phyloP scores from a whole-genome alignment of 2,797 vertebrate genomes.

The Netta rufina region DNA sequence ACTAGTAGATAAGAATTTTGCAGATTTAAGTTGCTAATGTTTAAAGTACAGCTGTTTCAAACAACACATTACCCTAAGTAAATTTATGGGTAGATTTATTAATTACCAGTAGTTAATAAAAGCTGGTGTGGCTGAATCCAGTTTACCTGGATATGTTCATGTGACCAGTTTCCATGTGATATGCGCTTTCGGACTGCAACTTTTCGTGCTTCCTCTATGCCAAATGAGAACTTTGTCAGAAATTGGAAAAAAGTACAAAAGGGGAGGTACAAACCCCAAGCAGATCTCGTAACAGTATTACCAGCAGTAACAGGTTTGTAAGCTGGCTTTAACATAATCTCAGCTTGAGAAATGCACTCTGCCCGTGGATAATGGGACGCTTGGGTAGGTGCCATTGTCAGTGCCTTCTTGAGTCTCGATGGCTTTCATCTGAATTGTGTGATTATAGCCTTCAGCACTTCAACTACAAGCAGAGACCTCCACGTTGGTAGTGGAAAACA shows the following conservation, averaged over 20 bases:
- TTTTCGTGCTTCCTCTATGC: background rate
- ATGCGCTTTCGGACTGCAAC: background rate
- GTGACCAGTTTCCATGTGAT: background rate
- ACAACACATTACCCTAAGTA: background rate
- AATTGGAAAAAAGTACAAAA: background rate
- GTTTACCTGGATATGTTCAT: background rate
- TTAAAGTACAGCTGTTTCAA: background rate
- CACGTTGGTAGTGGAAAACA: background rate
- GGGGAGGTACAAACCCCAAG: background rate
- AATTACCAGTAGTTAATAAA: background rate
- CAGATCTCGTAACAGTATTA: background rate
- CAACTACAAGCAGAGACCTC: background rate
- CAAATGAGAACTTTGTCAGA: background rate
- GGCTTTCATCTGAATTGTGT: background rate
- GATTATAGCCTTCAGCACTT: background rate
- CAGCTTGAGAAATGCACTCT: background rate
- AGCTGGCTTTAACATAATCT: background rate
- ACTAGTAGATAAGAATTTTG: background rate
- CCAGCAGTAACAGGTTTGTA: background rate
- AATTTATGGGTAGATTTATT: background rate
- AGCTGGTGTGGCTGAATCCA: background rate
- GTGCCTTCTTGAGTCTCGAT: background rate
- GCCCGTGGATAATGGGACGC: rapidly evolving
- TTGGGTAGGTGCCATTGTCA: background rate
- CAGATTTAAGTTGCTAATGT: background rate